Percentiles rank a stretch among this genome's conserved stretches.
Conservation (phyloP, 1,140 invertebrate species). For the Popillia japonica region DNA sequence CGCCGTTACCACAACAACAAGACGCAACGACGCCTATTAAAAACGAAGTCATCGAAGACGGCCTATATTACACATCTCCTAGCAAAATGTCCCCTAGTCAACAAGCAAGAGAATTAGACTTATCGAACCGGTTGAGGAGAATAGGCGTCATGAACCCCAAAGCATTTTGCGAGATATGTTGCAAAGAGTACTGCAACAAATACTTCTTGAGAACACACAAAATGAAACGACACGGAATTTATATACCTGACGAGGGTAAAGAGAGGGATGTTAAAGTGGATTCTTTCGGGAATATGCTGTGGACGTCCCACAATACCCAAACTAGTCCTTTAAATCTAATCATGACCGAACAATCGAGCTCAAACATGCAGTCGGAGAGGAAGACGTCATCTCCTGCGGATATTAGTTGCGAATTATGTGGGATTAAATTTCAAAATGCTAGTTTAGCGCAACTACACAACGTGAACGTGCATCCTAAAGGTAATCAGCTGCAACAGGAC, state of each 20-base stretch:
- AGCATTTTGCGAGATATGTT: constrained; percentile 93
- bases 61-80: constrained; percentile 51
- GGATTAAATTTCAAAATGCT: constrained; percentile 61
- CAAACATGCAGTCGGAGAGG: constrained; percentile 47
- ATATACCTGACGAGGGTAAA: constrained; percentile 65
- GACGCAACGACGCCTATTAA: constrained; percentile 57
- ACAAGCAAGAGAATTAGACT: constrained; percentile 61
- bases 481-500: constrained; percentile 53
- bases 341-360: constrained; percentile 62
- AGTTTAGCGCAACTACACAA: constrained; percentile 62
- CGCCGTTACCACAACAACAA: too few relatives aligned
- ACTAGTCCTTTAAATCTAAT: constrained; percentile 71
- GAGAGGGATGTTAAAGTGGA: constrained; percentile 61
- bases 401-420: constrained; percentile 58
- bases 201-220: constrained; percentile 94
- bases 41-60: constrained; percentile 49
- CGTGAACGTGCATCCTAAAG: constrained; percentile 56
- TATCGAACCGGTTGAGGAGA: constrained; percentile 75
- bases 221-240: constrained; percentile 79
- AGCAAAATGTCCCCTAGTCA: constrained; percentile 55
- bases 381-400: constrained; percentile 60
- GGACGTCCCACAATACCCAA: constrained; percentile 63
- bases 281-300: constrained; percentile 60
- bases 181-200: constrained; percentile 95
- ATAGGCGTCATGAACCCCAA: constrained; percentile 86